A percentile compares a stretch with the other conserved stretches of the same genome.
These are phyloP conservation scores for Heliconius hortense DNA, from an alignment of 2,888 invertebrate species.

Conservation along the genomic window DNA sequence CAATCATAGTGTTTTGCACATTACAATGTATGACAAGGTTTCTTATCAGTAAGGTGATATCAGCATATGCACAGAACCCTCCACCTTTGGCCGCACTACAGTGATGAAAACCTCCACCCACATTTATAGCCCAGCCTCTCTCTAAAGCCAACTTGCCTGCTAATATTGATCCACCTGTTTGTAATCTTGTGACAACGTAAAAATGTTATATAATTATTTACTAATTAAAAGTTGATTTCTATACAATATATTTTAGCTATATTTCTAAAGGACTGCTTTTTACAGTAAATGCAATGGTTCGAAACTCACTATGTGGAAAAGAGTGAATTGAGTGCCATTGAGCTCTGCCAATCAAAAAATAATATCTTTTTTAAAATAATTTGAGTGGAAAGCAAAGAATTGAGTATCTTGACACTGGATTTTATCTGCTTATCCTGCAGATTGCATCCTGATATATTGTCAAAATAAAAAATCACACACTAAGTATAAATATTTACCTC, in stretches of 20 bases:
- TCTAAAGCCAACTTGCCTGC: slow-evolving; percentile 92
- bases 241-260: too few relatives aligned
- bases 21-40: slow-evolving; percentile 82
- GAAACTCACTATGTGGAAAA: background rate
- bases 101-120: slow-evolving; percentile 96
- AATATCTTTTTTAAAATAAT: background rate
- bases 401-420: background rate
- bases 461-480: background rate
- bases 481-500: slow-evolving; percentile 75
- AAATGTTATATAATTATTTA: background rate
- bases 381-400: background rate
- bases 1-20: slow-evolving; percentile 89
- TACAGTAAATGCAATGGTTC: background rate
- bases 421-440: too few relatives aligned
- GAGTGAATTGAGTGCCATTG: background rate
- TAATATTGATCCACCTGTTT: slow-evolving; percentile 91
- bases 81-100: slow-evolving; percentile 89
- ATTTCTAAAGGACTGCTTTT: too few relatives aligned
- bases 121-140: slow-evolving; percentile 93
- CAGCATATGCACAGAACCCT: slow-evolving; percentile 95
- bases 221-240: background rate
- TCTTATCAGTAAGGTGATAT: slow-evolving; percentile 89
- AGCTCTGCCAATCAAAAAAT: background rate
- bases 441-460: too few relatives aligned
- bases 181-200: slow-evolving; percentile 75